Conservation (phyloP, 1,140 invertebrate genomes). For the Bactericera cockerelli region DNA sequence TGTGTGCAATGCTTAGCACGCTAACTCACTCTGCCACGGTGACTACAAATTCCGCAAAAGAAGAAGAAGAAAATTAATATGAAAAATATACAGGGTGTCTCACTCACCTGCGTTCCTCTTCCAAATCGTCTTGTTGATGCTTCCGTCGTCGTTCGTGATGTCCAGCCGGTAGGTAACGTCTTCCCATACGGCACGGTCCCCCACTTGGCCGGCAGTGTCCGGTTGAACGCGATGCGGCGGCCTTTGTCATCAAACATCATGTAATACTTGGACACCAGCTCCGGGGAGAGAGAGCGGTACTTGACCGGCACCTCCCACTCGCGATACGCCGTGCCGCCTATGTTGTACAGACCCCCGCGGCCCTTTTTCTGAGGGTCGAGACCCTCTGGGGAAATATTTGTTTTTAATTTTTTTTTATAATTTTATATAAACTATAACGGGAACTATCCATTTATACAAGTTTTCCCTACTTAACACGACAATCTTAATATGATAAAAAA, state of each 20-base stretch:
- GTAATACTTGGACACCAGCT: background rate
- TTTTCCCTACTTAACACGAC: too few species aligned
- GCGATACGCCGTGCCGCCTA: background rate
- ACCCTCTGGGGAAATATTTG: background rate
- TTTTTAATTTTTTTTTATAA: too few species aligned
- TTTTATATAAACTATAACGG: too few species aligned
- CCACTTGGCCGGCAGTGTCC: background rate
- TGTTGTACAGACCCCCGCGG: background rate
- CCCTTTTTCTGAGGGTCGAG: background rate
- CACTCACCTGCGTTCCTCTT: background rate
- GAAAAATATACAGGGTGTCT: too few species aligned
- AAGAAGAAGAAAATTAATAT: too few species aligned
- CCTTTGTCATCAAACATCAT: conserved; percentile 2
- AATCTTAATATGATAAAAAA: too few species aligned
- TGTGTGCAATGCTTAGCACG: too few species aligned
- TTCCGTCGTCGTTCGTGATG: background rate
- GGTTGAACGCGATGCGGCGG: background rate
- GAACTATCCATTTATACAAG: too few species aligned
- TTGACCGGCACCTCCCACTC: conserved; percentile 4
- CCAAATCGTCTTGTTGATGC: background rate
- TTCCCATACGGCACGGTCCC: background rate
- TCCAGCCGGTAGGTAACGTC: background rate
- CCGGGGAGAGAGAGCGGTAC: background rate
- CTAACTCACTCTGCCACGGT: too few species aligned
- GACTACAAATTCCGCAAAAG: too few species aligned